Evolutionary conservation across 2,113 vertebrate species (phyloP).

Genomic region (Acrocephalus arundinaceus): DNA sequence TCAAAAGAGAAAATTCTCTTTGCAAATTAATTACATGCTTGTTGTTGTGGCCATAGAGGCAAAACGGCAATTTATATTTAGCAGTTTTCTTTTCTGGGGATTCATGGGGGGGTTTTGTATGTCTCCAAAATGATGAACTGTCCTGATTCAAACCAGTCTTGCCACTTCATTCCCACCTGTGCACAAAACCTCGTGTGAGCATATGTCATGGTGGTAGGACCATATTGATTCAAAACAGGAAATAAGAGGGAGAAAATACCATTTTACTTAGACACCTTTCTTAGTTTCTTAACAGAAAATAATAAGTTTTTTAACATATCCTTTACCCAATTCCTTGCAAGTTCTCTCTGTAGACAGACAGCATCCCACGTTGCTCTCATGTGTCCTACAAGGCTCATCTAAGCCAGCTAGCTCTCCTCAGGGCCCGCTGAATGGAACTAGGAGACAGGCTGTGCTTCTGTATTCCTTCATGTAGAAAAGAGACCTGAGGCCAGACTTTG

Average conservation of each 20-base stretch:
- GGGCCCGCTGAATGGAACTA: neutral
- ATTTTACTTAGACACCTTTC: neutral
- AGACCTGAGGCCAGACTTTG: neutral
- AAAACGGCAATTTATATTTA: neutral
- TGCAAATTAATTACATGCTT: neutral
- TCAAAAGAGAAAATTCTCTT: neutral
- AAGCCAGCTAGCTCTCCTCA: neutral
- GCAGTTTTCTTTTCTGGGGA: neutral
- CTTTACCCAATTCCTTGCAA: neutral
- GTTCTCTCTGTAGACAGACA: neutral
- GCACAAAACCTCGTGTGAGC: neutral
- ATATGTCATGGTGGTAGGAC: too few relatives aligned
- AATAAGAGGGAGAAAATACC: neutral
- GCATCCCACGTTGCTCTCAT: neutral
- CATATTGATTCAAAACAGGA: neutral
- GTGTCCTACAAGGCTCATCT: neutral
- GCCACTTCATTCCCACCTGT: neutral
- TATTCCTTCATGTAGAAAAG: neutral
- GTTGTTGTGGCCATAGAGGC: neutral
- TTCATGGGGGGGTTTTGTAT: neutral
- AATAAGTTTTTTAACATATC: neutral
- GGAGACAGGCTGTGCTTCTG: accelerated
- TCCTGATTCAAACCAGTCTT: neutral
- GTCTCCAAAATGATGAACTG: neutral
- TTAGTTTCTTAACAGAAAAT: neutral